Evolutionary conservation across 2,888 invertebrate genomes (phyloP).

Genomic region (Eupelmus urozonus): DNA sequence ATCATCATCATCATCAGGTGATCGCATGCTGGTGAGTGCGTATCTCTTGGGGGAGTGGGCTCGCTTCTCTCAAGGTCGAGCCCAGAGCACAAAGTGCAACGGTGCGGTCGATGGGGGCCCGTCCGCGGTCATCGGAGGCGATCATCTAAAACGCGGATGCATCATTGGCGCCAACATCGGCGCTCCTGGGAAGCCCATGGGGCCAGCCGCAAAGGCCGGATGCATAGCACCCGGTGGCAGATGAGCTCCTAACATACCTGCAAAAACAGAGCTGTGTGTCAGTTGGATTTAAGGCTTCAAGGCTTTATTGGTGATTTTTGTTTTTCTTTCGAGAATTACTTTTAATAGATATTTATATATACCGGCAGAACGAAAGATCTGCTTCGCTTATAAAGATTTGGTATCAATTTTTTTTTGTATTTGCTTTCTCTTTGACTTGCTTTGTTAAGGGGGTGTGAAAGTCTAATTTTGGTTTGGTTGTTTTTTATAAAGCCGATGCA

Average conservation of each 20-base stretch:
- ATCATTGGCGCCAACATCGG: slow-evolving; percentile 83
- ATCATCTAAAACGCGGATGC: slow-evolving; percentile 94
- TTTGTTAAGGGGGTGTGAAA: slow-evolving; percentile 54
- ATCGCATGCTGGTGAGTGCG: background rate
- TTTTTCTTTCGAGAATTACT: background rate
- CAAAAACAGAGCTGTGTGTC: slow-evolving; percentile 64
- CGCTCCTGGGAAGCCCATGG: slow-evolving; percentile 79
- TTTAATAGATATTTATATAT: background rate
- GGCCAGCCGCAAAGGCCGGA: slow-evolving; percentile 79
- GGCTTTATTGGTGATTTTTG: slow-evolving; percentile 10
- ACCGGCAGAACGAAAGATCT: no score
- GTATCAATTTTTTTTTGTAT: background rate
- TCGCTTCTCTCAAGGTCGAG: slow-evolving; percentile 76
- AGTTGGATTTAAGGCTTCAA: background rate
- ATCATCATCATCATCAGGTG: background rate
- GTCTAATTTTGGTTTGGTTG: slow-evolving; percentile 11
- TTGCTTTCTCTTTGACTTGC: background rate
- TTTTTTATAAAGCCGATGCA: no score
- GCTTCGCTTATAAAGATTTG: background rate
- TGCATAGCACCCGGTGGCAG: slow-evolving; percentile 78
- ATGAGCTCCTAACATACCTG: slow-evolving; percentile 76
- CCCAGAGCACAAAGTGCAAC: slow-evolving; percentile 80
- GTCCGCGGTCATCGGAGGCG: slow-evolving; percentile 80
- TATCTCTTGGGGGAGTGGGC: slow-evolving; percentile 25
- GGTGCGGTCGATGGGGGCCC: slow-evolving; percentile 79